Evolutionary conservation across 2,888 invertebrate species (phyloP).

Genomic region (Dryococelus australis): DNA sequence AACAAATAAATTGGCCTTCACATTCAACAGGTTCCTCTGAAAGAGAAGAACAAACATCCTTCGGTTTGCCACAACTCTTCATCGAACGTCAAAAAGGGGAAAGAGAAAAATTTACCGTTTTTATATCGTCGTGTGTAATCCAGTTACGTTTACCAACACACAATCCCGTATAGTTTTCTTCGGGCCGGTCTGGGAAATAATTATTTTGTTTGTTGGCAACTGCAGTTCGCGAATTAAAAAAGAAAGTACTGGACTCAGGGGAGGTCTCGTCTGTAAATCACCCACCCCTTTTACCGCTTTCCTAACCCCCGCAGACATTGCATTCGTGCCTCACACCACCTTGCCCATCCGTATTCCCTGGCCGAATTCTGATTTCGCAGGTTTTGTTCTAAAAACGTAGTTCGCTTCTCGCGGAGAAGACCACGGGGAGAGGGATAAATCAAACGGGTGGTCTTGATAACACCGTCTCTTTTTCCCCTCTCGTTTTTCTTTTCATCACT

Average conservation of each 20-base stretch:
- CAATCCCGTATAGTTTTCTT: background rate
- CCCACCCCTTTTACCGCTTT: background rate
- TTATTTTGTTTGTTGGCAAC: slow-evolving; percentile 1
- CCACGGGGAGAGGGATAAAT: slow-evolving; percentile 5
- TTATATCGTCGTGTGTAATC: background rate
- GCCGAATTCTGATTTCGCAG: background rate
- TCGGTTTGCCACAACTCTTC: background rate
- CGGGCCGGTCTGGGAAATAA: background rate
- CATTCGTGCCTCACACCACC: background rate
- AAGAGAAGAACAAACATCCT: background rate
- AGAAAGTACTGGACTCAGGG: background rate
- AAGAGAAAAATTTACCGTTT: background rate
- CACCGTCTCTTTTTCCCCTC: background rate
- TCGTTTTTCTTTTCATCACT: background rate
- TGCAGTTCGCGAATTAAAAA: background rate
- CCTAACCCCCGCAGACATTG: background rate
- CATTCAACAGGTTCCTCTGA: slow-evolving; percentile 16
- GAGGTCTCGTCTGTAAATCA: background rate
- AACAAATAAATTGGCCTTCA: background rate
- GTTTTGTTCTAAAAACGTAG: slow-evolving; percentile 12
- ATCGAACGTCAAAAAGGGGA: background rate
- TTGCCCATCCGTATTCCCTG: background rate
- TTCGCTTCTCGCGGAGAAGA: background rate
- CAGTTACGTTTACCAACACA: background rate
- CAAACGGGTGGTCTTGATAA: background rate